Conservation (phyloP, 2,113 vertebrate genomes). For the Chiloscyllium plagiosum region DNA sequence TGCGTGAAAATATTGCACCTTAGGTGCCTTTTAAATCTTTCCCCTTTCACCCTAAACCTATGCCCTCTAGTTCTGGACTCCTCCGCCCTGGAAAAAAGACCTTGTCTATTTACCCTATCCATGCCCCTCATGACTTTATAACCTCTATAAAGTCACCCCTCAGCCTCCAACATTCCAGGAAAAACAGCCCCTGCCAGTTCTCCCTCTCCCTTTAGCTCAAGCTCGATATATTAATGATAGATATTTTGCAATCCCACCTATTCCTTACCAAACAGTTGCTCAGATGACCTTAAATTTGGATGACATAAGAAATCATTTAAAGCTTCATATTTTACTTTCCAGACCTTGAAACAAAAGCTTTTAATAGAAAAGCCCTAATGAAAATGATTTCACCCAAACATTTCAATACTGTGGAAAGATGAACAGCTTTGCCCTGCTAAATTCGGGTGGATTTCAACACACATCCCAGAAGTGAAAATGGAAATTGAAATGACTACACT, state of each 20-base stretch:
- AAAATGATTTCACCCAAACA: background rate
- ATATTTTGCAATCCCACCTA: background rate
- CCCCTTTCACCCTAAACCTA: too few species aligned
- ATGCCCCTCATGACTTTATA: too few species aligned
- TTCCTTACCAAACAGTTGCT: background rate
- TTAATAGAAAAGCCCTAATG: background rate
- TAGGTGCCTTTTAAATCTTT: too few species aligned
- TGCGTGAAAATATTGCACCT: too few species aligned
- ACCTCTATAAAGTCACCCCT: too few species aligned
- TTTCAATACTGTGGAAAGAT: background rate
- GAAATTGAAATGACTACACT: background rate
- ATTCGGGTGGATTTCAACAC: background rate
- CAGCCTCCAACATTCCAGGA: too few species aligned
- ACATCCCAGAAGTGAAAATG: background rate
- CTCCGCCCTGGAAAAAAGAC: too few species aligned
- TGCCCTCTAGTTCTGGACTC: too few species aligned
- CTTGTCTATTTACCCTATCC: too few species aligned
- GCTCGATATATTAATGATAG: too few species aligned
- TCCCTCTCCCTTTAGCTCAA: too few species aligned
- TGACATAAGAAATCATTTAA: background rate
- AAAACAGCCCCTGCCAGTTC: too few species aligned
- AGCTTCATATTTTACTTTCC: background rate
- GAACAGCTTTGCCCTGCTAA: background rate
- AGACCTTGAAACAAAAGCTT: background rate
- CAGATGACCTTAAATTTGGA: background rate